These are phyloP conservation scores for Steinernema hermaphroditum DNA, from an alignment of 2,888 invertebrate genomes.

Conservation along the genomic window DNA sequence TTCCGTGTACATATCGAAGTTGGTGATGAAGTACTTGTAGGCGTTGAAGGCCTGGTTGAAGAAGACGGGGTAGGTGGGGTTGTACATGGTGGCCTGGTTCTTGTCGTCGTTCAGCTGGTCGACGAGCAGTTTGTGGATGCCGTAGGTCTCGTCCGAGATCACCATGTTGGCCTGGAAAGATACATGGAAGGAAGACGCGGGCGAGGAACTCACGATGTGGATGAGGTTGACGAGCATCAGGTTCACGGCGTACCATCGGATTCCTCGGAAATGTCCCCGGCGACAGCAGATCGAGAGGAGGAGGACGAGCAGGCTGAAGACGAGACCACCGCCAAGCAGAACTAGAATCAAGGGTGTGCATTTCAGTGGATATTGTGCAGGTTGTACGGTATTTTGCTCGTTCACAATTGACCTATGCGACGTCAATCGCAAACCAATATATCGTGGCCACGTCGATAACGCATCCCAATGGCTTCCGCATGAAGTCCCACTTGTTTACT, in stretches of 20 bases:
- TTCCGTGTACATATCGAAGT: not conserved
- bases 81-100: not conserved
- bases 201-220: not conserved
- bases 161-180: slow-evolving; percentile 3
- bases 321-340: not conserved
- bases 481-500: no score
- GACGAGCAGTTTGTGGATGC: not conserved
- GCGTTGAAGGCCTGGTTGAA: not conserved
- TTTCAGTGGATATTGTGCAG: no score
- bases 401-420: no score
- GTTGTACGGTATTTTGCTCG: no score
- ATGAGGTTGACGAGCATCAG: slow-evolving; percentile 11
- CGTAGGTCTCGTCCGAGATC: slow-evolving; percentile 1
- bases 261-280: not conserved
- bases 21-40: not conserved
- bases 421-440: no score
- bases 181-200: not conserved
- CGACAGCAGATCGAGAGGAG: slow-evolving; percentile 18
- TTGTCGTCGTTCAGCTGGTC: not conserved
- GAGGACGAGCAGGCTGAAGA: not conserved
- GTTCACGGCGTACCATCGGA: slow-evolving; percentile 22
- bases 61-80: not conserved
- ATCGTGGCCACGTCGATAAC: no score
- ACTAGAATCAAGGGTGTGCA: no score
- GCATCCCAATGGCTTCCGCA: no score